Percentiles rank a stretch among this genome's conserved stretches.
phyloP scores from a whole-genome alignment of 37 sponge, comb jelly and placozoan genomes.

The Eunapius fragilis region DNA sequence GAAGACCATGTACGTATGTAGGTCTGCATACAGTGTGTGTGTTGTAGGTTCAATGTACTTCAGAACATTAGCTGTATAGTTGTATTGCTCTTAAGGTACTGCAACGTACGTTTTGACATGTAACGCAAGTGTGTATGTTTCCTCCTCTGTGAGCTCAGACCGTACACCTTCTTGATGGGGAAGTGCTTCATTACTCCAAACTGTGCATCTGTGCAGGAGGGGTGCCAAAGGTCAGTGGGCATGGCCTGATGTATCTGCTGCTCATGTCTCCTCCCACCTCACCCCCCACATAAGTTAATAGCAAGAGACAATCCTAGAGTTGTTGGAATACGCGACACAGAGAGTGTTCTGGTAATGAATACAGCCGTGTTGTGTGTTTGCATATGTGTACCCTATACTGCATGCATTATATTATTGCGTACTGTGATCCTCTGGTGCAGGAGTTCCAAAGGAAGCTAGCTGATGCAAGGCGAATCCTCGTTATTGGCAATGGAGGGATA shows the following conservation, averaged over 20 bases:
- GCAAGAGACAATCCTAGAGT: conserved; percentile 56
- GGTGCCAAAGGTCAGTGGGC: conserved; percentile 71
- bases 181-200: conserved; percentile 68
- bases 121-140: neutral
- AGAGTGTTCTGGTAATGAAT: conserved; percentile 82
- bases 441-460: conserved; percentile 71
- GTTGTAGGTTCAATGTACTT: too few relatives aligned
- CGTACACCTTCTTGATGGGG: conserved; percentile 42
- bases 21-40: neutral
- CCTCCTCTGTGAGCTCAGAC: conserved; percentile 15
- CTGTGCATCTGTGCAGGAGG: conserved; percentile 96
- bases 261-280: too few relatives aligned
- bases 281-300: conserved; percentile 53
- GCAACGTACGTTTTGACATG: too few relatives aligned
- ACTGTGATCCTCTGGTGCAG: conserved; percentile 15
- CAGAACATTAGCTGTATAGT: neutral
- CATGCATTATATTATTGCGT: neutral
- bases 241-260: too few relatives aligned
- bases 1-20: conserved; percentile 35
- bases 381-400: neutral
- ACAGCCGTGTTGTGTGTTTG: neutral
- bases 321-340: conserved; percentile 94
- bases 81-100: neutral
- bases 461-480: conserved; percentile 73
- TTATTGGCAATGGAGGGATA: conserved; percentile 98